These are phyloP conservation scores for Drosophila ezoana DNA, from an alignment of 2,888 invertebrate species.

Conservation along the genomic window DNA sequence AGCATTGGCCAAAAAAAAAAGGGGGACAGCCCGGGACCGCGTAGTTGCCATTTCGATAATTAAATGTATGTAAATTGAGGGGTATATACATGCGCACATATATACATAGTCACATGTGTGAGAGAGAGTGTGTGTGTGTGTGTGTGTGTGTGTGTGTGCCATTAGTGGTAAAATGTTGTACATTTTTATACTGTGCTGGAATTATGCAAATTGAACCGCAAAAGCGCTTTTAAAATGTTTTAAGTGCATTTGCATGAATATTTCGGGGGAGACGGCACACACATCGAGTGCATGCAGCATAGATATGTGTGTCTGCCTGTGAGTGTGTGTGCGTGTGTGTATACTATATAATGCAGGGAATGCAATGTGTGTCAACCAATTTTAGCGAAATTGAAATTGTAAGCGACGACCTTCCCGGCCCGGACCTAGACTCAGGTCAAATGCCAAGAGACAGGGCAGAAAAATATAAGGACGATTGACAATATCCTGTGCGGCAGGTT, in stretches of 20 bases:
- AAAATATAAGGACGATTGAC: slow-evolving; percentile 8
- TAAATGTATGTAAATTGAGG: slow-evolving; percentile 64
- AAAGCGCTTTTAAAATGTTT: slow-evolving; percentile 80
- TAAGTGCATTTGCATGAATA: slow-evolving; percentile 82
- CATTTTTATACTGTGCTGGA: slow-evolving; percentile 80
- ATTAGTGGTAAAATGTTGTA: slow-evolving; percentile 81
- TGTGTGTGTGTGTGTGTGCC: slow-evolving; percentile 55
- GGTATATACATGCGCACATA: slow-evolving; percentile 7
- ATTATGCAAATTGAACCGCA: slow-evolving; percentile 81
- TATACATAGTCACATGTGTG: not conserved
- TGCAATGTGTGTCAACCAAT: slow-evolving; percentile 78
- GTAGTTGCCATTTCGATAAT: slow-evolving; percentile 76
- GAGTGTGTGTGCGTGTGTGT: slow-evolving; percentile 12
- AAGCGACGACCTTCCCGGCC: slow-evolving; percentile 62
- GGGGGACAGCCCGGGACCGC: slow-evolving; percentile 2
- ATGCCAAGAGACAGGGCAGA: slow-evolving; percentile 17
- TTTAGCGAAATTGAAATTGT: slow-evolving; percentile 75
- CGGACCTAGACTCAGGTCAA: slow-evolving; percentile 46
- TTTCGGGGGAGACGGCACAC: slow-evolving; percentile 58
- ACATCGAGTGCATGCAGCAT: slow-evolving; percentile 19
- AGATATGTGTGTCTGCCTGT: not conserved
- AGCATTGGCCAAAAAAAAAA: slow-evolving; percentile 23
- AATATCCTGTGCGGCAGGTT: slow-evolving; percentile 2
- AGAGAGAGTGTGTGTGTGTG: too few relatives aligned
- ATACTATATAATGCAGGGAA: slow-evolving; percentile 28